Percentiles rank a stretch among this genome's conserved stretches.
phyloP scores from a whole-genome alignment of 2,113 vertebrate species.

The Gobiocypris rarus region DNA sequence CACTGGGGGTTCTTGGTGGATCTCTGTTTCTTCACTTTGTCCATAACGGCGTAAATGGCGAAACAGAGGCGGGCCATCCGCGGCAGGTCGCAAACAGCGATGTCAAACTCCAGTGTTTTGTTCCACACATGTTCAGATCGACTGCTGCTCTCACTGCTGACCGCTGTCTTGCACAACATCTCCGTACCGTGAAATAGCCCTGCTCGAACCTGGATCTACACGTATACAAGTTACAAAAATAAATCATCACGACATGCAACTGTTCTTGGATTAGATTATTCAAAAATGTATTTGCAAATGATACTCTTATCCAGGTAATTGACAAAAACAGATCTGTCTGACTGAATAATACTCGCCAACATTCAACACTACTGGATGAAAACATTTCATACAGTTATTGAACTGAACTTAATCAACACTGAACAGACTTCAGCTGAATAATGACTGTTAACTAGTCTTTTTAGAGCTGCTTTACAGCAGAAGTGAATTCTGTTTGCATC shows the following conservation, averaged over 20 bases:
- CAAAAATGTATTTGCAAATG: background rate
- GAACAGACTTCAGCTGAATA: no score
- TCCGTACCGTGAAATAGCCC: constrained; percentile 98
- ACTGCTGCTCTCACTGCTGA: constrained; percentile 89
- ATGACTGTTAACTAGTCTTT: no score
- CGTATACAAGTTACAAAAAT: background rate
- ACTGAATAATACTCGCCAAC: no score
- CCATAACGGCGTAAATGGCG: constrained; percentile 92
- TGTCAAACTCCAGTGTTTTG: constrained; percentile 90
- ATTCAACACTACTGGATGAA: no score
- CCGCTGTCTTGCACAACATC: constrained; percentile 89
- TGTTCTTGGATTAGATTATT: background rate
- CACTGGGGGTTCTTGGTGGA: constrained; percentile 86
- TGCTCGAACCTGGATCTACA: constrained; percentile 92
- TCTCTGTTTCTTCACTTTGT: constrained; percentile 95
- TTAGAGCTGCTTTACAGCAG: no score
- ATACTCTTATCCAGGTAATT: background rate
- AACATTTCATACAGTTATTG: no score
- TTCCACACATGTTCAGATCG: constrained; percentile 92
- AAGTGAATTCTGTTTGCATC: no score
- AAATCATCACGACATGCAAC: background rate
- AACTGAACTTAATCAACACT: no score
- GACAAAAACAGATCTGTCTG: background rate
- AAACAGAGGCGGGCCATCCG: constrained; percentile 98
- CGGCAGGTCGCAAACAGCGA: constrained; percentile 89